Evolutionary conservation across 1,140 invertebrate genomes (phyloP).

Genomic region (Bombus consobrinus): DNA sequence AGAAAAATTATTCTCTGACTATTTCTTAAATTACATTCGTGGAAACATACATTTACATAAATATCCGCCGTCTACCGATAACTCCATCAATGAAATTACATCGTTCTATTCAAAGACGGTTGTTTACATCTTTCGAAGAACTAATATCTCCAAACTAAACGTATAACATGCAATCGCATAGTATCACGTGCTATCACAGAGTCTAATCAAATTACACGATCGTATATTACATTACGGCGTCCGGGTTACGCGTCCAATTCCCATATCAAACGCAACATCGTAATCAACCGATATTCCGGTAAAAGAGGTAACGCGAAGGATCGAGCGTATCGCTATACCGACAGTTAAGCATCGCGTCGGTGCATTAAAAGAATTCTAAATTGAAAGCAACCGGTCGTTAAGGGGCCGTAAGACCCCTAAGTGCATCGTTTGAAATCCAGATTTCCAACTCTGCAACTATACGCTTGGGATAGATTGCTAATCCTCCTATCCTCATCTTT

Average conservation of each 20-base stretch:
- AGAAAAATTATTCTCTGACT: no score
- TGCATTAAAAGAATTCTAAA: conserved; percentile 39
- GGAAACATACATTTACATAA: neutral
- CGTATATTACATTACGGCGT: neutral
- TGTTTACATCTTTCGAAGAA: neutral
- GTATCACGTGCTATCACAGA: neutral
- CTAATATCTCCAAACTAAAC: neutral
- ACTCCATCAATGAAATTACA: neutral
- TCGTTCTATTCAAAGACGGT: neutral
- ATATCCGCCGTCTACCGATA: neutral
- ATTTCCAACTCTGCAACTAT: conserved; percentile 11
- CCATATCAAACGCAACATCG: neutral
- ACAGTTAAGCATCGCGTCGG: neutral
- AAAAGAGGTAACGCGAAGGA: neutral
- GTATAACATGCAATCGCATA: no score
- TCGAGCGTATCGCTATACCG: neutral
- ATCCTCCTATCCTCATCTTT: neutral
- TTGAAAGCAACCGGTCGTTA: conserved; percentile 39
- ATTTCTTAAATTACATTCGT: no score
- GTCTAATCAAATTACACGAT: neutral
- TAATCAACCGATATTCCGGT: no score
- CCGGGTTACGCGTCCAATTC: neutral
- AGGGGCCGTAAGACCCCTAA: neutral
- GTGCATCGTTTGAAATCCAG: conserved; percentile 28
- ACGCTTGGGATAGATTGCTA: conserved; percentile 23